Evolutionary conservation across 1,140 invertebrate genomes (phyloP).

Genomic region (Atta texana): DNA sequence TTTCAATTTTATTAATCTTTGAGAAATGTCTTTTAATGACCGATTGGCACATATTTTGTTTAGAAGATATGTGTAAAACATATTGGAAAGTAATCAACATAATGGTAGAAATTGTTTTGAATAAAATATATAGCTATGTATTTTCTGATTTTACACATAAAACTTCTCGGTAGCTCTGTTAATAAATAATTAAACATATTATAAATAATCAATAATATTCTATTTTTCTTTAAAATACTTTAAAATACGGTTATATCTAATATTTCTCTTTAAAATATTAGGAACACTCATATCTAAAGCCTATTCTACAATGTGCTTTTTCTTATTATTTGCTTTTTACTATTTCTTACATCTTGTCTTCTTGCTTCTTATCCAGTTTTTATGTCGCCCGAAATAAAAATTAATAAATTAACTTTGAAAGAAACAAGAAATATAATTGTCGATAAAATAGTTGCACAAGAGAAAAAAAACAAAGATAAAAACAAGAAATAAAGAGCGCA

Average conservation of each 20-base stretch:
- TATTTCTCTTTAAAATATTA: slow-evolving; percentile 1
- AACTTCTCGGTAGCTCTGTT: not conserved
- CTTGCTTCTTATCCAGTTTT: too few species aligned
- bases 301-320: too few species aligned
- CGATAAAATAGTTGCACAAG: too few species aligned
- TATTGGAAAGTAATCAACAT: slow-evolving; percentile 17
- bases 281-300: not conserved
- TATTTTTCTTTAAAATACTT: slow-evolving; percentile 9
- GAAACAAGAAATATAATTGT: too few species aligned
- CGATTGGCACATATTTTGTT: not conserved
- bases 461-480: too few species aligned
- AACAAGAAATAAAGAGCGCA: too few species aligned
- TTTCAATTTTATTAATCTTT: not conserved
- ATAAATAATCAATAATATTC: not conserved
- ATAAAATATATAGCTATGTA: not conserved
- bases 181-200: slow-evolving; percentile 28
- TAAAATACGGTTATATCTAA: not conserved
- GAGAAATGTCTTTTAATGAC: not conserved
- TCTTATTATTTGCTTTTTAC: too few species aligned
- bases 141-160: not conserved
- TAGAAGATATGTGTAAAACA: not conserved
- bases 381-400: too few species aligned
- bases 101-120: not conserved
- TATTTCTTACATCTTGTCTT: too few species aligned
- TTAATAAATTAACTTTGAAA: too few species aligned